phyloP scores from a whole-genome alignment of 1,140 invertebrate species.

The Orius laevigatus region DNA sequence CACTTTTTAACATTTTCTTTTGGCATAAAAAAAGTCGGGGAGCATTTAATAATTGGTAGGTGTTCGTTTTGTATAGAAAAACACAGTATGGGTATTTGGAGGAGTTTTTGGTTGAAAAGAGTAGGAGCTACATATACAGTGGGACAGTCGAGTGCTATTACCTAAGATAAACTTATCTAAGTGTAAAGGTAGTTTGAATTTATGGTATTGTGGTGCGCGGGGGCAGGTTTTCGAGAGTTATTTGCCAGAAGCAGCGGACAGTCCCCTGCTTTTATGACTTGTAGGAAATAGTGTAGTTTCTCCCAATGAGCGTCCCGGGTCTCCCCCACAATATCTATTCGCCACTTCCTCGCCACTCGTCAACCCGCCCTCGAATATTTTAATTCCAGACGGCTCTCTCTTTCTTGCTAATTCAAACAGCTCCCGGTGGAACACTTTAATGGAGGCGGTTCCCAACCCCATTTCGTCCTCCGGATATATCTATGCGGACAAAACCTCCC shows the following conservation, averaged over 20 bases:
- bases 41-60: too few species aligned
- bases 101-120: too few species aligned
- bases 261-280: conserved; percentile 8
- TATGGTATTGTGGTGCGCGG: background rate
- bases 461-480: conserved; percentile 5
- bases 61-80: too few species aligned
- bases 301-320: too few species aligned
- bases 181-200: background rate
- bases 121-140: conserved; percentile 2
- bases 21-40: too few species aligned
- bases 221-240: background rate
- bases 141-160: background rate
- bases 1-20: too few species aligned
- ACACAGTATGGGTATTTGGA: too few species aligned
- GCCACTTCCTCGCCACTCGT: background rate
- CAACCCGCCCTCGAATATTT: too few species aligned
- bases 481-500: background rate
- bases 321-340: background rate
- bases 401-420: background rate
- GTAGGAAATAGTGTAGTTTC: conserved; percentile 4
- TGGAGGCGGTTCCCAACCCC: background rate
- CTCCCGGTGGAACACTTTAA: background rate
- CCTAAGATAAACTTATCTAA: conserved; percentile 5
- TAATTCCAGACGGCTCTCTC: too few species aligned
- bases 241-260: background rate